These are phyloP conservation scores for Pinna nobilis DNA, from an alignment of 1,140 invertebrate genomes.

Conservation along the genomic window DNA sequence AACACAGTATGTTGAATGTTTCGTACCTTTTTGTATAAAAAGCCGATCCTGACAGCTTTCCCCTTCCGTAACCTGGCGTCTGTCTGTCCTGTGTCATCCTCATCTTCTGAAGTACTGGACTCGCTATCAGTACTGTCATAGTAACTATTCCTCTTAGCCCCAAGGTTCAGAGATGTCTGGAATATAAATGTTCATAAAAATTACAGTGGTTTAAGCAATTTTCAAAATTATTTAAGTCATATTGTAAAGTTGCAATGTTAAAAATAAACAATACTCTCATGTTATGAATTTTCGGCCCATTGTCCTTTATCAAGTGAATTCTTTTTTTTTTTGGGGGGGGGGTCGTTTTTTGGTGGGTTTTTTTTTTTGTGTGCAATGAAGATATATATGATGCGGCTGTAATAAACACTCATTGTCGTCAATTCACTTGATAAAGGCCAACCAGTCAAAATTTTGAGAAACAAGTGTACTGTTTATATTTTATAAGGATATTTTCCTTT, in stretches of 20 bases:
- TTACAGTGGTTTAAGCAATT: background rate
- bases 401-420: too few relatives aligned
- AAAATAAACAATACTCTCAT: background rate
- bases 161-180: conserved; percentile 61
- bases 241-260: background rate
- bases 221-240: background rate
- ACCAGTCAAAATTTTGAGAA: too few relatives aligned
- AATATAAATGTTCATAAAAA: conserved; percentile 12
- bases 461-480: too few relatives aligned
- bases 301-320: too few relatives aligned
- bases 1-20: too few relatives aligned
- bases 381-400: too few relatives aligned
- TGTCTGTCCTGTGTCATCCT: conserved; percentile 43
- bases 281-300: too few relatives aligned
- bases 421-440: too few relatives aligned
- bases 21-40: conserved; percentile 60
- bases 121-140: conserved; percentile 67
- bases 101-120: conserved; percentile 62
- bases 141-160: conserved; percentile 63
- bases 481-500: too few relatives aligned
- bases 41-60: conserved; percentile 56
- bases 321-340: too few relatives aligned
- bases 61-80: conserved; percentile 52
- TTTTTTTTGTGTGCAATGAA: too few relatives aligned
- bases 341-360: too few relatives aligned